Conservation (phyloP, 1,140 invertebrate genomes). For the Aethina tumida region DNA sequence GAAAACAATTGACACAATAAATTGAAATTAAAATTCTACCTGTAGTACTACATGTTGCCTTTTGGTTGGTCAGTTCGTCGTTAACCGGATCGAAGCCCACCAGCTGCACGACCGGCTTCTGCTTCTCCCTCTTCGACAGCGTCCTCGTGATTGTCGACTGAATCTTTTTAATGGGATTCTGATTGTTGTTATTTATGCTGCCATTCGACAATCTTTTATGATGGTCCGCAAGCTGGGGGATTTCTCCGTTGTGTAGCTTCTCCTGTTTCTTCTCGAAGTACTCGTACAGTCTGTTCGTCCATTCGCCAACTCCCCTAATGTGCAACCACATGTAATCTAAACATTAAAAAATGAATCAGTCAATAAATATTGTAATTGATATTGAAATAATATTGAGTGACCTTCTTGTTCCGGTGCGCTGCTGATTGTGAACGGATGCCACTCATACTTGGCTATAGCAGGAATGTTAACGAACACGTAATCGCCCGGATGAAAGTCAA, state of each 20-base stretch:
- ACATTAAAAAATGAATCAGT: conserved; percentile 11
- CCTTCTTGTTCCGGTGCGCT: conserved; percentile 90
- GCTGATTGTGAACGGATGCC: conserved; percentile 96
- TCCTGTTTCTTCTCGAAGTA: conserved; percentile 79
- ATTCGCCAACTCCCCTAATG: conserved; percentile 86
- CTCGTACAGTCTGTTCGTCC: conserved; percentile 83
- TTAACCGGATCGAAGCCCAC: conserved; percentile 43
- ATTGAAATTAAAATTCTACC: conserved; percentile 9
- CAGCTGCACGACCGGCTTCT: conserved; percentile 40
- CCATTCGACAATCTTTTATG: conserved; percentile 17
- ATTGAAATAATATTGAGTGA: conserved; percentile 30
- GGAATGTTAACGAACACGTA: conserved; percentile 93
- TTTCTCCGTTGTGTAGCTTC: conserved; percentile 54
- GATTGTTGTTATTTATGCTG: conserved; percentile 18
- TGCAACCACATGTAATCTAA: conserved; percentile 87
- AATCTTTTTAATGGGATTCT: conserved; percentile 38
- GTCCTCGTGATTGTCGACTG: conserved; percentile 43
- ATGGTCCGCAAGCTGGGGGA: conserved; percentile 27
- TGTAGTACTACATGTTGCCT: conserved; percentile 19
- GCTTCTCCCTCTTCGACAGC: conserved; percentile 37
- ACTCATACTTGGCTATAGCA: conserved; percentile 84
- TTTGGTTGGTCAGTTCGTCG: conserved; percentile 30
- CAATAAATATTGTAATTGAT: not conserved
- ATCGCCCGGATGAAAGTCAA: conserved; percentile 86
- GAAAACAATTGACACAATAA: not conserved